Evolutionary conservation across 2,888 invertebrate species (phyloP).

Genomic region (Aporophyla lueneburgensis): DNA sequence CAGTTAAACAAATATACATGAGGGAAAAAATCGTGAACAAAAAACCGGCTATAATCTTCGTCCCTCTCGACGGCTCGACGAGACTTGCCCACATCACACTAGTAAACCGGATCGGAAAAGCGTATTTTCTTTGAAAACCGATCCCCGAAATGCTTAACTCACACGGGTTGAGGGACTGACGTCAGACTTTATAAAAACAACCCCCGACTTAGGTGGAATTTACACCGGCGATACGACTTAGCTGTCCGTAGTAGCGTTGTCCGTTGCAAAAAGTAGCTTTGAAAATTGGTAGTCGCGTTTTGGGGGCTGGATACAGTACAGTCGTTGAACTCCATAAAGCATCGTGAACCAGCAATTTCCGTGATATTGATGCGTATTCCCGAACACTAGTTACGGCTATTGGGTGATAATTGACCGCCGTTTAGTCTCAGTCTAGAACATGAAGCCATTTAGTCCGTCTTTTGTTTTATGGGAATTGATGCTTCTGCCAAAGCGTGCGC

Average conservation of each 20-base stretch:
- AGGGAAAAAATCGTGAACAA: slow-evolving; percentile 66
- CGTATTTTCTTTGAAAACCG: slow-evolving; percentile 83
- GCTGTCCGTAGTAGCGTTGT: background rate
- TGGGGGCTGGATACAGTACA: background rate
- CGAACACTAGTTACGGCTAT: slow-evolving; percentile 15
- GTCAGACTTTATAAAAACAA: slow-evolving; percentile 71
- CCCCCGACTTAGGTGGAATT: slow-evolving; percentile 43
- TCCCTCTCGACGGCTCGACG: slow-evolving; percentile 71
- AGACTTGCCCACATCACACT: slow-evolving; percentile 66
- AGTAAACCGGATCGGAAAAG: slow-evolving; percentile 75
- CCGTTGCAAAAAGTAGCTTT: slow-evolving; percentile 19
- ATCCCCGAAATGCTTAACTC: slow-evolving; percentile 75
- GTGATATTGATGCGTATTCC: slow-evolving; percentile 22
- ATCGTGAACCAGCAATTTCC: background rate
- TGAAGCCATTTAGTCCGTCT: slow-evolving; percentile 6
- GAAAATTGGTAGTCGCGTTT: background rate
- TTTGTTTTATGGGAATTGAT: slow-evolving; percentile 19
- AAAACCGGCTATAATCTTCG: slow-evolving; percentile 71
- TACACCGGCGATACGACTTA: slow-evolving; percentile 43
- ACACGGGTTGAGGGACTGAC: slow-evolving; percentile 70
- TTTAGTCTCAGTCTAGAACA: slow-evolving; percentile 23
- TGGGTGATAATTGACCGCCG: slow-evolving; percentile 33
- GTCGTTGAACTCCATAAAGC: background rate
- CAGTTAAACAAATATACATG: slow-evolving; percentile 58
- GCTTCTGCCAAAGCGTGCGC: background rate